phyloP scores from a whole-genome alignment of 2,888 invertebrate genomes.

The Pocota personata region DNA sequence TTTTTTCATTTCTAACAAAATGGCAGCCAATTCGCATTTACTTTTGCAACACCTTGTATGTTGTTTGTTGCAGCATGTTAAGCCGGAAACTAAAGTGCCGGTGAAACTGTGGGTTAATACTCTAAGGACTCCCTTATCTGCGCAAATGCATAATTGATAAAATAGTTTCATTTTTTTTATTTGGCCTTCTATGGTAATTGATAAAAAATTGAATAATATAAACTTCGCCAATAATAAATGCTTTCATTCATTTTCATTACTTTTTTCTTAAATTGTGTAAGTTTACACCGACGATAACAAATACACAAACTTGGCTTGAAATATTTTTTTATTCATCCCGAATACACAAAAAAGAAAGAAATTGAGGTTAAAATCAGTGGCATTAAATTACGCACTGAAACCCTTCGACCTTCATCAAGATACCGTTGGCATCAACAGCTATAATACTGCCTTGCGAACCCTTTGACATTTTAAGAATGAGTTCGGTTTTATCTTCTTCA shows the following conservation, averaged over 20 bases:
- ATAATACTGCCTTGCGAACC: constrained; percentile 27
- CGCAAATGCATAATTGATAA: too few species aligned
- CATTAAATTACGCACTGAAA: constrained; percentile 60
- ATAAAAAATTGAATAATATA: too few species aligned
- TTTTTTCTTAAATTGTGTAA: neutral
- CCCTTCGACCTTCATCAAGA: constrained; percentile 52
- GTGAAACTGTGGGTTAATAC: too few species aligned
- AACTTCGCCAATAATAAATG: too few species aligned
- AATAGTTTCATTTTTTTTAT: too few species aligned
- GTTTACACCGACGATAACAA: neutral
- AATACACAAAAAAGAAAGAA: neutral
- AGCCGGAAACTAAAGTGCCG: too few species aligned
- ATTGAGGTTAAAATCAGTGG: constrained; percentile 36
- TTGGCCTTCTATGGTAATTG: too few species aligned
- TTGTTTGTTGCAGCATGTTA: too few species aligned
- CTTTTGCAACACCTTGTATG: too few species aligned
- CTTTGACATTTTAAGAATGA: constrained; percentile 64
- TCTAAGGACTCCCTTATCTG: too few species aligned
- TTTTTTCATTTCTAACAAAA: too few species aligned
- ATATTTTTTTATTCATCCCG: neutral
- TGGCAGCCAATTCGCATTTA: too few species aligned
- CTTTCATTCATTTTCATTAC: neutral
- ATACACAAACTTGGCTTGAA: neutral
- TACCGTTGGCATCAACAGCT: constrained; percentile 38
- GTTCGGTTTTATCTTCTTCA: constrained; percentile 61